Base-by-base conservation (phyloP, 2,888 invertebrate genomes). In the Tetragonisca angustula region DNA sequence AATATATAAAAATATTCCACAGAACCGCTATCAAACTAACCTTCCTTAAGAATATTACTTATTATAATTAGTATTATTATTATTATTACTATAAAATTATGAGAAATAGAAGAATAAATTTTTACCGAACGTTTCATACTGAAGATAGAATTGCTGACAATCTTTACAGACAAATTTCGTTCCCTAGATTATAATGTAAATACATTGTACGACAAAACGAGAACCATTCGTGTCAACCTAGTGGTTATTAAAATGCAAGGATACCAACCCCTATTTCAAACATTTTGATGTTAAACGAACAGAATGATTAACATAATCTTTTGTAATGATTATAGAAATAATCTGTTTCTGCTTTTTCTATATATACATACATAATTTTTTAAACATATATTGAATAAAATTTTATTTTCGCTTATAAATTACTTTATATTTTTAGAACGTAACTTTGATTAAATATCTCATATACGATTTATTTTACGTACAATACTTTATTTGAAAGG, bases 121-220 rank as follows among this genome's bases (percentile, higher is more conserved):
- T 78, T 91, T 88, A 92, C 92, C 92, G 90, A 83, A 85, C 91
- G 89, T 79, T 91, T 92, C 92, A 92, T 92, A 61, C 76, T 89
- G 90, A 15, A 65, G 79, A 74, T 52, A 79, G 65, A 76, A 52
- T 43, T 62, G 61, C 61, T 62, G 54, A 32, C 69, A 73, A 70
- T 59, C 27, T 70, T 80, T 77, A 76, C 56, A 62, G 36, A 77
- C 36, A 68, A 70, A 32, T 43, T 64, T 71, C 27, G 59, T 79
- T 74, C 61, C 59, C 50, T 52, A 81, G 84, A 36, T 79, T 81
- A 79, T 59, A 84, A 89, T 76, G 86, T 88, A 89, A 89, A 89
- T 87, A 88, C 84, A 89, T 88, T 43, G 19, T 81, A 77, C 61
- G 74, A 70, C 68, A 64, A 56, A 76, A 68, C 61, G 62, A 81